Evolutionary conservation across 2,888 invertebrate genomes (phyloP), one percentile per base, ranked within the genome.

Genomic region (Elegia similella): DNA sequence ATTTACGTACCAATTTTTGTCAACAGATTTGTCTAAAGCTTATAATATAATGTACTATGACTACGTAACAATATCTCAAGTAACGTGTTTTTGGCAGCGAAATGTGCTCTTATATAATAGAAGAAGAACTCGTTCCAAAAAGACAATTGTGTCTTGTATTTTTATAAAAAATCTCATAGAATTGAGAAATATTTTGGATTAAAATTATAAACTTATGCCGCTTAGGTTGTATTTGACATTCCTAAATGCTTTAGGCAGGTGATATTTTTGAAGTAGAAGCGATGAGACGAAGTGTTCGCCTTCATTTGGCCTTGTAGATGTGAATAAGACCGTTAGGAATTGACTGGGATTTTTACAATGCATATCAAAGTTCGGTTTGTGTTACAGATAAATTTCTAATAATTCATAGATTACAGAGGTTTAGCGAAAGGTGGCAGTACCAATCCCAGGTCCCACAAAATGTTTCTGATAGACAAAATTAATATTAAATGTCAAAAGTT

Each of bases 221-320:
- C 10, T 56, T 52, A 62, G 68, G 67, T 72, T 72, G 68, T 72
- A 68, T 56, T 43, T 54, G 32, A 71, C 76, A 76, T 78, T 78
- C 73, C 75, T 60, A 56, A 55, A 63, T 48, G 61, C 59, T 47
- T 53, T 55, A 55, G 50, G 61, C 56, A 58, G 58, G 56, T 67
- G 59, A 72, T 73, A 75, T 76, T 77, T 76, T 70, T 72, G 65
- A 65, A 67, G 59, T 63, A 67, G 65, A 50, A 53, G 57, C 60
- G 58, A 66, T 59, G 61, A 62, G 62, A 61, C 60, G 52, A 55
- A 29, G n/a, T 32, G 56, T 56, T 61, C 73, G 78, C 72, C 75
- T 78, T 75, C 52, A 57, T 59, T 63, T 44, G 68, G 76, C 74
- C 71, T 70, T 70, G 59, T 63, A 59, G 50, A 53, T 52, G 43